phyloP scores from a whole-genome alignment of 2,113 vertebrate genomes.

The Dasypus novemcinctus region DNA sequence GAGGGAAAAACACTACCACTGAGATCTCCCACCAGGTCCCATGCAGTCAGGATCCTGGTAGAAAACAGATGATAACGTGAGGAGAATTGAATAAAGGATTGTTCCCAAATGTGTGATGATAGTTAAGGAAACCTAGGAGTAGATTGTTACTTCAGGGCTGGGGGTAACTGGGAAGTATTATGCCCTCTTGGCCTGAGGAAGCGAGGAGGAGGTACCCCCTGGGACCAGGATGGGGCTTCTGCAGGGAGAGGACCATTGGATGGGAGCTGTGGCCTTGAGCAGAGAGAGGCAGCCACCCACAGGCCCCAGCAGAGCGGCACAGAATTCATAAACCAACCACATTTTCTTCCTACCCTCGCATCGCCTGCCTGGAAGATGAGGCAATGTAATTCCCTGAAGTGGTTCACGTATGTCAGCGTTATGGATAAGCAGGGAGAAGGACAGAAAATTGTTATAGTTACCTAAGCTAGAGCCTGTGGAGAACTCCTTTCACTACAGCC shows the following conservation, averaged over 20 bases:
- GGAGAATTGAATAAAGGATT: not conserved
- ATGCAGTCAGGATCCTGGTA: not conserved
- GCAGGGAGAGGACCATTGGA: not conserved
- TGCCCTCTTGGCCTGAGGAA: too few species aligned
- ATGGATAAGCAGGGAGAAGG: not conserved
- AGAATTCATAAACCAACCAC: not conserved
- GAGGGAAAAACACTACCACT: not conserved
- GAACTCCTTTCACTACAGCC: not conserved
- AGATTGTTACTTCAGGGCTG: not conserved
- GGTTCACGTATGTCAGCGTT: not conserved
- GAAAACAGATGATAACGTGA: not conserved
- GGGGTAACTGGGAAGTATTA: not conserved
- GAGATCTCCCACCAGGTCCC: not conserved
- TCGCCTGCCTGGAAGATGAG: not conserved
- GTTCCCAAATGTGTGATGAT: not conserved
- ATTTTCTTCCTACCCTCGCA: accelerated
- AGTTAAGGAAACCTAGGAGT: not conserved
- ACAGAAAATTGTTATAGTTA: not conserved
- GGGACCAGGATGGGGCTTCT: not conserved
- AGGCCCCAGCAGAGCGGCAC: not conserved
- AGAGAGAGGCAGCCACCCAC: not conserved
- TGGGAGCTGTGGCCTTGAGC: not conserved
- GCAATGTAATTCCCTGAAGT: not conserved
- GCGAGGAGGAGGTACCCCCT: not conserved
- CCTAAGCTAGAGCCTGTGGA: not conserved